phyloP scores from a whole-genome alignment of 2,797 vertebrate species.

The Molossus alvarezi region DNA sequence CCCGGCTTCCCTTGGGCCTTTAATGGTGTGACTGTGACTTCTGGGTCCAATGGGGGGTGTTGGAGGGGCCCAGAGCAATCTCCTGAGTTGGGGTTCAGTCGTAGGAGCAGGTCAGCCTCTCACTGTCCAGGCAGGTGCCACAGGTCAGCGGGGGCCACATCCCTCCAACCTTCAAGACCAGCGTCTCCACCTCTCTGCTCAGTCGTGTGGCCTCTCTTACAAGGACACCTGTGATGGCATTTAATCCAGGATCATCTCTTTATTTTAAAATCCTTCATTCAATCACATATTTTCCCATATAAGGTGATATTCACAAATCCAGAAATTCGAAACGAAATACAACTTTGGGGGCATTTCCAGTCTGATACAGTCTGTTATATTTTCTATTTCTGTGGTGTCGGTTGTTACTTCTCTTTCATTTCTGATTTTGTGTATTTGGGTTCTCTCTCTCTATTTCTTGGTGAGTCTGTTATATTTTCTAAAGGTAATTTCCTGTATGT shows the following conservation, averaged over 20 bases:
- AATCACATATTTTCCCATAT: background rate
- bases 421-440: no score
- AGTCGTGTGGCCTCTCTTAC: background rate
- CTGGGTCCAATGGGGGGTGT: background rate
- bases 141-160: background rate
- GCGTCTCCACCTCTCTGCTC: background rate
- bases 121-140: background rate
- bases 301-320: no score
- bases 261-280: background rate
- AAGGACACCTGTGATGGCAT: background rate
- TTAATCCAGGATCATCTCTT: background rate
- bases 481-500: rapidly evolving
- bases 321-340: background rate
- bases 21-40: background rate
- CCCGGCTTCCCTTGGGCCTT: background rate
- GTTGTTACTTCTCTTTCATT: no score
- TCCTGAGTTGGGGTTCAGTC: background rate
- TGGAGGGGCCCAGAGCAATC: background rate
- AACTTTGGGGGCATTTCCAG: background rate
- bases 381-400: background rate
- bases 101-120: background rate
- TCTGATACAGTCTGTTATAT: rapidly evolving
- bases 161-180: no score
- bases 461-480: background rate
- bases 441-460: no score